Base-by-base conservation (phyloP, 1,140 invertebrate species). In the Linepithema humile region DNA sequence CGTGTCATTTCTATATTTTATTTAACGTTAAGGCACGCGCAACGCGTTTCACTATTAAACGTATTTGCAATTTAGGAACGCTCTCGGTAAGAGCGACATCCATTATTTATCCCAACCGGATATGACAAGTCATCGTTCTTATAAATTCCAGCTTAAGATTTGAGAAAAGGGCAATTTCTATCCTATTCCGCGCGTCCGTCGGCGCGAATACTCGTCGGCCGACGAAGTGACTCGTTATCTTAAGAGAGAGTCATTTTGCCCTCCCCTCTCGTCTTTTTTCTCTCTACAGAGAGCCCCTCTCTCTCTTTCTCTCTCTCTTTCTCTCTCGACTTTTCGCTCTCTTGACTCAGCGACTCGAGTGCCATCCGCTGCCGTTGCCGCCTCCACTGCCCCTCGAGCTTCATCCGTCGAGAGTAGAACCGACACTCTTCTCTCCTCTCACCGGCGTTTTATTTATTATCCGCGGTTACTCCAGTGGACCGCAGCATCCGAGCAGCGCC, bases 381-480 rank as follows among this genome's bases (percentile, higher is more conserved):
- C 38, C 26, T 38, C n/a, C 38, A 10, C 50, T 2, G 23, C 64
- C 23, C 32, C 26, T 3, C n/a, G 26, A 60, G 15, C 40, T 50
- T 40, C 10, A 10, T n/a, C 17, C 17, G 43, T 77, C 75, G 20
- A 48, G 26, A 88, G 57, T n/a, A 85, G 48, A 83, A 70, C 73
- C 74, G 74, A 45, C 83, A 75, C 67, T 60, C 67, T 23, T 38
- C 29, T 43, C 20, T 45, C 20, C 38, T 50, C 43, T 29, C 74
- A 77, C 55, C 85, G 38, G 26, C 64, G 85, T 91, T 91, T 91
- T 91, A 91, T 91, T 91, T 91, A 91, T 91, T 90, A 91, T 90
- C 87, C 88, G 75, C 69, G 78, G 69, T 89, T 86, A 83, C 75
- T 87, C 57, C 83, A 53, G 55, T 60, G 77, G 12, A 80, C 48